Evolutionary conservation across 2,888 invertebrate genomes (phyloP).

Genomic region (Osmoderma eremita): DNA sequence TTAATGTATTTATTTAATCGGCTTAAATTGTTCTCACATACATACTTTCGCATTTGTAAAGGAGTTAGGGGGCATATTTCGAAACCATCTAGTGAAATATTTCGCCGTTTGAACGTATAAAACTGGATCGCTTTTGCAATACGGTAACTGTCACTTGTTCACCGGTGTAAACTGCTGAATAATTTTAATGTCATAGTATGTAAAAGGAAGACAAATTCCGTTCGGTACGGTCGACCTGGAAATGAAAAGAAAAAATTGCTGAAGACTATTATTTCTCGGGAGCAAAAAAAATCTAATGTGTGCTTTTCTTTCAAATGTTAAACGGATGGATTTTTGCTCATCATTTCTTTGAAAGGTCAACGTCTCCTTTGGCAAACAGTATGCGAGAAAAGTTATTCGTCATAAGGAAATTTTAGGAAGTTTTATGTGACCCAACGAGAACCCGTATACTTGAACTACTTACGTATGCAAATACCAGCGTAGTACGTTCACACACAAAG

Average conservation of each 20-base stretch:
- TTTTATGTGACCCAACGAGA: not conserved
- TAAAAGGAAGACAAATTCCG: slow-evolving; percentile 30
- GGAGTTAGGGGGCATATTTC: not conserved
- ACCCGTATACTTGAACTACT: slow-evolving; percentile 28
- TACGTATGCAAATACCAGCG: slow-evolving; percentile 9
- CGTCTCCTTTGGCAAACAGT: slow-evolving; percentile 5
- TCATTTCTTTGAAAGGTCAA: slow-evolving; percentile 9
- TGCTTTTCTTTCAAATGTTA: too few species aligned
- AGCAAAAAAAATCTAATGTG: too few species aligned
- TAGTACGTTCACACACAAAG: slow-evolving; percentile 1
- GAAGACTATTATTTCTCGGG: too few species aligned
- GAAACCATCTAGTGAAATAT: slow-evolving; percentile 30
- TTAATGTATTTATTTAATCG: too few species aligned
- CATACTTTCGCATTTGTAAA: too few species aligned
- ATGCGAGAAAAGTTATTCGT: slow-evolving; percentile 16
- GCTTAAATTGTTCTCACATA: too few species aligned
- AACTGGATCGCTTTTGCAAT: slow-evolving; percentile 31
- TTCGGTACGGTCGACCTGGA: slow-evolving; percentile 1
- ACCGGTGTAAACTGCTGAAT: slow-evolving; percentile 5
- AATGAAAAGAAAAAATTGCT: slow-evolving; percentile 21
- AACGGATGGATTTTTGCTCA: not conserved
- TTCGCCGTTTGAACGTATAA: slow-evolving; percentile 19
- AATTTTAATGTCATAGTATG: slow-evolving; percentile 30
- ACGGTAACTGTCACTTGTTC: slow-evolving; percentile 11
- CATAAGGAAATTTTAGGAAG: slow-evolving; percentile 28